These are phyloP conservation scores for Neodiprion pinetum DNA, from an alignment of 1,140 invertebrate genomes.

Conservation along the genomic window DNA sequence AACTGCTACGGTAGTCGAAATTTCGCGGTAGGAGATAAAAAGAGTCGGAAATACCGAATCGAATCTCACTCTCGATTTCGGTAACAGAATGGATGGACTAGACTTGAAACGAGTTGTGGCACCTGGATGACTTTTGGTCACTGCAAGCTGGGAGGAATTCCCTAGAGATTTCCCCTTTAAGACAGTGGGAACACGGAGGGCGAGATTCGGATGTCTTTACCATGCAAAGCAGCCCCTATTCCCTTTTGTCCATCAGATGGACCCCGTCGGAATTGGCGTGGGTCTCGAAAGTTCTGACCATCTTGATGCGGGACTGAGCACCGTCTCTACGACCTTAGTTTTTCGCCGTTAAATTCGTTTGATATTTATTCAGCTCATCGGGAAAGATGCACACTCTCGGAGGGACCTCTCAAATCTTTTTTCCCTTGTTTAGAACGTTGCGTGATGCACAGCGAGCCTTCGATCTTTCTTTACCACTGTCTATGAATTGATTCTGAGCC, in stretches of 20 bases:
- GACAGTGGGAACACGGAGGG: constrained; percentile 1
- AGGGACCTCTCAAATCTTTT: too few species aligned
- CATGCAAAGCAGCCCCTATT: constrained; percentile 44
- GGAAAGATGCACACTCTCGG: too few species aligned
- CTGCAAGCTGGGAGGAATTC: not conserved
- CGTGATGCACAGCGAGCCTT: too few species aligned
- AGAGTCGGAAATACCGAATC: too few species aligned
- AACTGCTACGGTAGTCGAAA: too few species aligned
- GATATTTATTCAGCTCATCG: constrained; percentile 45
- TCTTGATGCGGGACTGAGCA: constrained; percentile 2
- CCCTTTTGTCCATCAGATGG: constrained; percentile 37
- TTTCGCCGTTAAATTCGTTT: constrained; percentile 25
- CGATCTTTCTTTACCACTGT: too few species aligned
- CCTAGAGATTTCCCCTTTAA: constrained; percentile 34
- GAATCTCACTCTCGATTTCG: too few species aligned
- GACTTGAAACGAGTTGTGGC: too few species aligned
- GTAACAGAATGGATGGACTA: too few species aligned
- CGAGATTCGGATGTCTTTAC: constrained; percentile 34
- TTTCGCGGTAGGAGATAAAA: too few species aligned
- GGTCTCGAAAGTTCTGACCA: constrained; percentile 38
- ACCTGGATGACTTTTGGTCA: not conserved
- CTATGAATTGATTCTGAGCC: too few species aligned
- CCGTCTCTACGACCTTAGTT: constrained; percentile 28
- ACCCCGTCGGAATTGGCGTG: constrained; percentile 4
- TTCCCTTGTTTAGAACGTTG: too few species aligned